Evolutionary conservation across 2,888 invertebrate species (phyloP).

Genomic region (Troglohyphantes excavatus): DNA sequence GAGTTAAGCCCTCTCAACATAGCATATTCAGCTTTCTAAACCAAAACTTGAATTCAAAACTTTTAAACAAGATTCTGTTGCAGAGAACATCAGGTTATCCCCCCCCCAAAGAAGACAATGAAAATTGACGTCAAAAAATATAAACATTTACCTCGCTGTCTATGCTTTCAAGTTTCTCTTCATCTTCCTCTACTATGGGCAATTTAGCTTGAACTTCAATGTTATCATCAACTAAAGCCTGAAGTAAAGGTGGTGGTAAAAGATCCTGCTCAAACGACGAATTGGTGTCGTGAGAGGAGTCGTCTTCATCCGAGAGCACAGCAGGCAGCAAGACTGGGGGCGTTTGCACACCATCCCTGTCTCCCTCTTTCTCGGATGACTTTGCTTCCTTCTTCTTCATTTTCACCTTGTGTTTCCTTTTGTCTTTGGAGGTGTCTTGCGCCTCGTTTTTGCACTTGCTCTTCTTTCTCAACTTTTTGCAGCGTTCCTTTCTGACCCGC

Average conservation of each 20-base stretch:
- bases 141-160: not conserved
- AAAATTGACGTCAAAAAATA: too few relatives aligned
- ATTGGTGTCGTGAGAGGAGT: slow-evolving; percentile 41
- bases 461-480: slow-evolving; percentile 71
- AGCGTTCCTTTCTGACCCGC: slow-evolving; percentile 65
- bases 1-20: too few relatives aligned
- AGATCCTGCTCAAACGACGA: slow-evolving; percentile 68
- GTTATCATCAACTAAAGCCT: slow-evolving; percentile 57
- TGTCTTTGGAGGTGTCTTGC: slow-evolving; percentile 58
- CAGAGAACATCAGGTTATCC: too few relatives aligned
- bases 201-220: slow-evolving; percentile 25
- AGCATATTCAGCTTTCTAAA: too few relatives aligned
- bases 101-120: too few relatives aligned
- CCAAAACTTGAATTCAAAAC: too few relatives aligned
- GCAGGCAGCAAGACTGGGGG: slow-evolving; percentile 75
- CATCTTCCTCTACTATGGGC: not conserved
- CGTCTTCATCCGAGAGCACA: slow-evolving; percentile 61
- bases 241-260: slow-evolving; percentile 72
- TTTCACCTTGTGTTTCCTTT: slow-evolving; percentile 71
- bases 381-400: slow-evolving; percentile 67
- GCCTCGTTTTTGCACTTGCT: slow-evolving; percentile 47
- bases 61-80: too few relatives aligned
- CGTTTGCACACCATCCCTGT: slow-evolving; percentile 53
- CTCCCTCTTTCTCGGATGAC: slow-evolving; percentile 58
- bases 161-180: not conserved